A percentile compares a stretch with the other conserved stretches of the same genome.
Evolutionary conservation across 2,888 invertebrate genomes (phyloP).

Genomic region (Hipparchia semele): DNA sequence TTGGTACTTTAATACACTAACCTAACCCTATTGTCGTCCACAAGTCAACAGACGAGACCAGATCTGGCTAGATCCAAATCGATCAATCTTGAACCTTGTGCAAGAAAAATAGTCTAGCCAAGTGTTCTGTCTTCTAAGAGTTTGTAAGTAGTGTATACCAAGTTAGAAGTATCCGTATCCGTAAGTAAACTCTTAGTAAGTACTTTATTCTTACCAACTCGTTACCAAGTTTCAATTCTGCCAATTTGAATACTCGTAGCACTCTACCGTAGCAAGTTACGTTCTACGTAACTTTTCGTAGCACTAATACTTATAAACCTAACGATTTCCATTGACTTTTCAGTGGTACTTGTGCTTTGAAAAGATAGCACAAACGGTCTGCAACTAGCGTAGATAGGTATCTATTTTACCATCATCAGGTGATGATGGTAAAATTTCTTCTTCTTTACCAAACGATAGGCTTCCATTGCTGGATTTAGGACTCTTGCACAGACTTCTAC

Average conservation of each 20-base stretch:
- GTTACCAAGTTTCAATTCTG: neutral
- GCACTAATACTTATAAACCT: conserved; percentile 6
- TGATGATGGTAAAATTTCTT: no score
- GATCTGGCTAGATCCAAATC: neutral
- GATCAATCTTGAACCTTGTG: neutral
- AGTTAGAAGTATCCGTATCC: neutral
- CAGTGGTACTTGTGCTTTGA: neutral
- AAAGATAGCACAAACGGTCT: neutral
- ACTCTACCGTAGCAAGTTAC: neutral
- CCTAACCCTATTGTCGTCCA: no score
- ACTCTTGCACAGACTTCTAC: no score
- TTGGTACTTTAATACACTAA: no score
- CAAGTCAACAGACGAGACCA: neutral
- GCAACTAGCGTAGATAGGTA: no score
- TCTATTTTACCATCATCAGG: no score
- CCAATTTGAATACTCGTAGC: conserved; percentile 16
- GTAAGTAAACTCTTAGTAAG: conserved; percentile 1
- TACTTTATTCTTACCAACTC: neutral
- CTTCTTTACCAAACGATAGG: no score
- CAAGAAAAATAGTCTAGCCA: neutral
- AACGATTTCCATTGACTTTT: neutral
- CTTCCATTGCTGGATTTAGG: no score
- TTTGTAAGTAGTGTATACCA: neutral
- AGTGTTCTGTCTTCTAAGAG: neutral
- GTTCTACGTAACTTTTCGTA: conserved; percentile 12